Evolutionary conservation across 64 coral and sea anemone species (phyloP), one percentile per base, ranked within the genome.

Genomic region (Catalaphyllia jardinei): DNA sequence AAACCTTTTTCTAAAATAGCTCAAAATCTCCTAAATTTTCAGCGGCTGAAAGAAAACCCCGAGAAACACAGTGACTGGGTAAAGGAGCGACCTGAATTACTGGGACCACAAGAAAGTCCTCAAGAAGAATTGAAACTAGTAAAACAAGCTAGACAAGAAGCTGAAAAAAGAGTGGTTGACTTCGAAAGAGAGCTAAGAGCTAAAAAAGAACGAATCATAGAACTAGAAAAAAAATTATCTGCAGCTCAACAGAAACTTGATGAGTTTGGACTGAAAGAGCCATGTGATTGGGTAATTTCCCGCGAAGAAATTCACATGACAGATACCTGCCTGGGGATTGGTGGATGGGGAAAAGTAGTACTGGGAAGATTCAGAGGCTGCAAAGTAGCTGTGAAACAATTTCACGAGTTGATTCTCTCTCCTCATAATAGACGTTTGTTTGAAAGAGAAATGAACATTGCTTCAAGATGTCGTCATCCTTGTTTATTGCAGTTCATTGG

Each of bases 311-410:
- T 72, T 18, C 27, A 82, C 8, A 55, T 67, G 62, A 18, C 35
- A 14, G 67, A 75, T 19, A 65, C 5, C 7, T 19, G 7, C 76
- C 88, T 29, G 86, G 86, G 31, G 54, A 22, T 16, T 64, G 91
- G 91, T 73, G 86, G 51, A 22, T 93, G 86, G 86, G 91, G 86
- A 74, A 38, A 27, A 20, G 91, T 93, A 29, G 42, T 49, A 10
- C 30, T 29, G 8, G 91, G 77, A 20, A 76, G 3, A 14, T 88
- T 93, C 76, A 77, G 86, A 25, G 77, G 86, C 4, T 64, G 76
- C 39, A 27, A 82, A 24, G 92, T 93, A 14, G 92, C 92, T 27
- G 87, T 93, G 12, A 93, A 93, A 59, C 4, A 89, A 57, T 82
- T 93, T 8, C n/a, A 88, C n/a, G 18, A 60, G 8, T 7, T 8